Conservation (phyloP, 2,113 vertebrate species). For the Poeciliopsis occidentalis region DNA sequence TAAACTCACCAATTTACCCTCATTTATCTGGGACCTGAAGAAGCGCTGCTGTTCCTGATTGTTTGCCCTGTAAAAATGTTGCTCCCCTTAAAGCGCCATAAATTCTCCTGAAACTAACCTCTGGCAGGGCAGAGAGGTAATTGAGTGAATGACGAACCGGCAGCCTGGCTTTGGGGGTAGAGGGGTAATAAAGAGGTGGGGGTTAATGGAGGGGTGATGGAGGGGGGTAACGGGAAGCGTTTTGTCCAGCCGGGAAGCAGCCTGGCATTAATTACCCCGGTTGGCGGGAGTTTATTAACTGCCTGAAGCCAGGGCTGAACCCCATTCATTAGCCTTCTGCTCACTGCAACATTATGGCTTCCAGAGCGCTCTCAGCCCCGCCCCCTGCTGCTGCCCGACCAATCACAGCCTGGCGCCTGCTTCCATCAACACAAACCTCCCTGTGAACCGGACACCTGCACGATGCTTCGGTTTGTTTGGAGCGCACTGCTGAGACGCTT, state of each 20-base stretch:
- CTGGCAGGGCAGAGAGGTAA: constrained; percentile 42
- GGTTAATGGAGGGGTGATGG: neutral
- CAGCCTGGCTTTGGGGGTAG: constrained; percentile 17
- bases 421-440: neutral
- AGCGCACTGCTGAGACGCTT: no score
- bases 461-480: no score
- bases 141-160: constrained; percentile 44
- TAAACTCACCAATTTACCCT: constrained; percentile 25
- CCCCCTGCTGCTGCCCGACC: constrained; percentile 35
- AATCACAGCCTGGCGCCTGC: neutral
- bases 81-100: constrained; percentile 9
- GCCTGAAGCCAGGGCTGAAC: constrained; percentile 57
- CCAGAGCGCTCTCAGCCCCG: constrained; percentile 27
- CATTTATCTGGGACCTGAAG: constrained; percentile 57
- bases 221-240: constrained; percentile 21
- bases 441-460: neutral
- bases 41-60: constrained; percentile 30
- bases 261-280: constrained; percentile 72
- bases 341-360: constrained; percentile 60
- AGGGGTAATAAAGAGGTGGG: neutral
- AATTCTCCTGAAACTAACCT: constrained; percentile 51
- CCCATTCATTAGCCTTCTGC: constrained; percentile 70
- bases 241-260: constrained; percentile 52
- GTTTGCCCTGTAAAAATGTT: constrained; percentile 25
- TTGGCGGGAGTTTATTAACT: constrained; percentile 75